Conservation (phyloP, 1,140 invertebrate species). For the Penaeus chinensis region DNA sequence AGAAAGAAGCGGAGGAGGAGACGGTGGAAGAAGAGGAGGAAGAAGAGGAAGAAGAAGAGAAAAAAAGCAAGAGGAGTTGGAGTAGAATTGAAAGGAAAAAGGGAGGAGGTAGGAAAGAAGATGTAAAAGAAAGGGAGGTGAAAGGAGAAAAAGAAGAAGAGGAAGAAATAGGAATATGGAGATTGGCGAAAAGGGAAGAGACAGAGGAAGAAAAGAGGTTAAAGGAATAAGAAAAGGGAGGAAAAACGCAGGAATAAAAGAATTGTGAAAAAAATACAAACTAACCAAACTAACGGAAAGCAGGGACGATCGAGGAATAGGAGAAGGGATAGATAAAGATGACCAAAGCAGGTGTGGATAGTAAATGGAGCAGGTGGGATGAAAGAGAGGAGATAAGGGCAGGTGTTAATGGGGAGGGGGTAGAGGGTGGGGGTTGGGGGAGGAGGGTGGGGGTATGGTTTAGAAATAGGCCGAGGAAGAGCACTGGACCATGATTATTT, state of each 20-base stretch:
- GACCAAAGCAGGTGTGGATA: neutral
- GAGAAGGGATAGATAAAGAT: constrained; percentile 7
- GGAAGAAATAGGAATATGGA: neutral
- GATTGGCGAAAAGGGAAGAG: neutral
- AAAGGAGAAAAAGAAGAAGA: neutral
- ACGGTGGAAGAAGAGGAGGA: neutral
- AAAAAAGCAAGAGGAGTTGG: neutral
- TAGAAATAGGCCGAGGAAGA: no score
- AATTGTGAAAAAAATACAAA: neutral
- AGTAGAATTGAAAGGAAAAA: neutral
- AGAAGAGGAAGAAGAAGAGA: neutral
- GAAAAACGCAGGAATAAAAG: neutral
- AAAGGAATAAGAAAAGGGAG: neutral
- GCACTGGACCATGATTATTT: no score
- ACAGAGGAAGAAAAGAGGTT: neutral
- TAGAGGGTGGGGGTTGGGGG: neutral
- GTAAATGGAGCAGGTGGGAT: no score
- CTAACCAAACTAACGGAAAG: neutral
- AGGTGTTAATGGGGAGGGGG: neutral
- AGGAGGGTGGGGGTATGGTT: neutral
- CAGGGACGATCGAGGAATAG: neutral
- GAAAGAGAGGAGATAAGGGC: neutral
- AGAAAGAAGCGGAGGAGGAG: neutral
- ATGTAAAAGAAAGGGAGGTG: neutral
- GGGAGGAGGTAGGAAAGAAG: neutral